Evolutionary conservation across 2,797 vertebrate genomes (phyloP).

Genomic region (Sibirionetta formosa): DNA sequence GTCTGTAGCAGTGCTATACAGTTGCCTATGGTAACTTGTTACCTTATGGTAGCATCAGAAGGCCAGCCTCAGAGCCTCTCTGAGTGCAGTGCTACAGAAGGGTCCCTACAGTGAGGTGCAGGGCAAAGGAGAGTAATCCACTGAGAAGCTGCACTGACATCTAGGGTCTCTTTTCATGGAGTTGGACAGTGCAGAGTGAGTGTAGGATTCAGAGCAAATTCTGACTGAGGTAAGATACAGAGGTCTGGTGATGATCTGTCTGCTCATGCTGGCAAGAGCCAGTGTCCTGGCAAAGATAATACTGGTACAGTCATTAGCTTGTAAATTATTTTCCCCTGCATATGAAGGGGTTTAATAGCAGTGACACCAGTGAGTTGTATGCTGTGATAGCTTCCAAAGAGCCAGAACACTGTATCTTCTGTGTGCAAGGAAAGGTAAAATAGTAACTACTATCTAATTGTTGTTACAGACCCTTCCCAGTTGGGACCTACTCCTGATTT

Average conservation of each 20-base stretch:
- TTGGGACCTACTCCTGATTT: neutral
- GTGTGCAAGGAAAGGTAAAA: neutral
- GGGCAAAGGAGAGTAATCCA: neutral
- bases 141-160: neutral
- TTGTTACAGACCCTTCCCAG: neutral
- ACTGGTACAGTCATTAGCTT: neutral
- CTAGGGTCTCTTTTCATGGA: neutral
- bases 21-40: fast-evolving
- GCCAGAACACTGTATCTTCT: neutral
- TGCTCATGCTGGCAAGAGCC: neutral
- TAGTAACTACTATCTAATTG: neutral
- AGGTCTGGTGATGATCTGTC: neutral
- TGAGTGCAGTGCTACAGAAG: neutral
- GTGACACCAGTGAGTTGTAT: neutral
- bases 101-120: neutral
- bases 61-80: neutral
- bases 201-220: neutral
- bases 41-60: neutral
- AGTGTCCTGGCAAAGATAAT: neutral
- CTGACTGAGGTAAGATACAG: neutral
- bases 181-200: neutral
- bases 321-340: neutral
- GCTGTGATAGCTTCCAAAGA: neutral
- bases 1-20: neutral
- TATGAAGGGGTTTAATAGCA: neutral